phyloP scores from a whole-genome alignment of 2,113 vertebrate genomes.

The Rafetus swinhoei region DNA sequence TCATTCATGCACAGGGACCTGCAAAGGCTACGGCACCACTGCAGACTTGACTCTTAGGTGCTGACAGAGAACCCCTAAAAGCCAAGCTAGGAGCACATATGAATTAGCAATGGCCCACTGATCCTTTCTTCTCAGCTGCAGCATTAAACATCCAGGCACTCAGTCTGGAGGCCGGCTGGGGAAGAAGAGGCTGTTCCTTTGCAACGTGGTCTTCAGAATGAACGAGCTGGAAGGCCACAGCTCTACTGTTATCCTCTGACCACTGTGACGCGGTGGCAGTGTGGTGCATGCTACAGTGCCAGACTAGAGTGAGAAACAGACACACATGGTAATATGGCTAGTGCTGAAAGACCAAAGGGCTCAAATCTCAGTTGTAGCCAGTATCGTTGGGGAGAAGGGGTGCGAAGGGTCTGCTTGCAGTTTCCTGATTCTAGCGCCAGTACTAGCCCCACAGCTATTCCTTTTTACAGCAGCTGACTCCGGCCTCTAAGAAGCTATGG shows the following conservation, averaged over 20 bases:
- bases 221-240: not conserved
- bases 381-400: not conserved
- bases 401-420: not conserved
- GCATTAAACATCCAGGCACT: not conserved
- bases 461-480: not conserved
- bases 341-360: not conserved
- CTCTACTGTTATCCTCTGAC: not conserved
- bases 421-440: not conserved
- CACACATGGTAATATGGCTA: accelerated
- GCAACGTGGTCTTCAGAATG: not conserved
- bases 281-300: not conserved
- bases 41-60: not conserved
- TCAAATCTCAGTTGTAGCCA: not conserved
- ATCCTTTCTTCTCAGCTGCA: not conserved
- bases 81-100: not conserved
- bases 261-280: accelerated
- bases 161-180: accelerated
- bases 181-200: not conserved
- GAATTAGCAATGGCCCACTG: not conserved
- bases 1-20: not conserved
- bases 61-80: not conserved
- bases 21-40: not conserved
- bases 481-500: not conserved
- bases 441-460: not conserved
- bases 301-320: not conserved